phyloP scores from a whole-genome alignment of 2,888 invertebrate genomes.

The Linnaemya vulpina region DNA sequence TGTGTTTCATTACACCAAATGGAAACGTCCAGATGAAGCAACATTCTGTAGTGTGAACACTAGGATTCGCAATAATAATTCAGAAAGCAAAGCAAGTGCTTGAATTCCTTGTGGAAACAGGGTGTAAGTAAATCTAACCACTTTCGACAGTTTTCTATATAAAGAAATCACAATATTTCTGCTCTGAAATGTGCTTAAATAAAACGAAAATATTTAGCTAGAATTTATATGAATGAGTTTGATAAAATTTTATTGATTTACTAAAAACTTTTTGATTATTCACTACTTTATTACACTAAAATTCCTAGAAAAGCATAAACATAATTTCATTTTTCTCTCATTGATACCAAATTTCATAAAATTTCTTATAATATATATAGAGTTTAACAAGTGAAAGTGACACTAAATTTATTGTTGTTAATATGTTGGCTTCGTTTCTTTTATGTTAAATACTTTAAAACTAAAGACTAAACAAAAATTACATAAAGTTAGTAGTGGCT shows the following conservation, averaged over 20 bases:
- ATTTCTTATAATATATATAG: conserved; percentile 3
- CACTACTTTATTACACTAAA: conserved; percentile 38
- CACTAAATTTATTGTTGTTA: not conserved
- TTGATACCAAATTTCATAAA: not conserved
- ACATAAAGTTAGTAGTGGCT: not conserved
- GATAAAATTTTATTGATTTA: conserved; percentile 49
- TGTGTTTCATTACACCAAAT: too few relatives aligned
- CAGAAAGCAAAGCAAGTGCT: too few relatives aligned
- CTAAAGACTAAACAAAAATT: not conserved
- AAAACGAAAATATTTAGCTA: not conserved
- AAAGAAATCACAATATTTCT: too few relatives aligned
- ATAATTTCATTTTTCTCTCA: not conserved
- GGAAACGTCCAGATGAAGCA: too few relatives aligned
- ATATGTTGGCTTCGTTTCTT: conserved; percentile 8
- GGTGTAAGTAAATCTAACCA: too few relatives aligned
- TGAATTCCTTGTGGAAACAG: too few relatives aligned
- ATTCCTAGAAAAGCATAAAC: conserved; percentile 5
- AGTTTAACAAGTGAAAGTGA: conserved; percentile 17
- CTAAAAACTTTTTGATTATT: conserved; percentile 25
- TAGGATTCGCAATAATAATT: too few relatives aligned
- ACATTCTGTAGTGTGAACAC: too few relatives aligned
- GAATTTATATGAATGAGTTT: conserved; percentile 3
- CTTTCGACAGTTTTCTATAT: too few relatives aligned
- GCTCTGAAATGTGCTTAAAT: conserved; percentile 28
- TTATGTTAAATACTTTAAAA: conserved; percentile 17